phyloP scores from a whole-genome alignment of 2,888 invertebrate species.

The Heliconius erato region DNA sequence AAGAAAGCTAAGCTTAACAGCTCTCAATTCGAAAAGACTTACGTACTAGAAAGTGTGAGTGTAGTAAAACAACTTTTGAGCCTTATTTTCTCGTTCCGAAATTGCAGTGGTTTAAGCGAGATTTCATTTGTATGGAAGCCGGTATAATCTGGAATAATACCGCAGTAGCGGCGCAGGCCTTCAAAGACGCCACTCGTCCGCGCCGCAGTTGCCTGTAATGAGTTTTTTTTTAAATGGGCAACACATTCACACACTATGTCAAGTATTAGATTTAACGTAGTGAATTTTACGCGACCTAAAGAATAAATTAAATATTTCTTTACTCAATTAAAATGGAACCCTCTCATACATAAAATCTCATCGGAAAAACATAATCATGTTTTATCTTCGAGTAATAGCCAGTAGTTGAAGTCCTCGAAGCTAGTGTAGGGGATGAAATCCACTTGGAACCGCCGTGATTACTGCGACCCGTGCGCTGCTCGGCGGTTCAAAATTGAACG shows the following conservation, averaged over 20 bases:
- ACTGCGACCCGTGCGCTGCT: slow-evolving; percentile 76
- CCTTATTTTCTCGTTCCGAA: slow-evolving; percentile 84
- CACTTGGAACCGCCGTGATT: slow-evolving; percentile 83
- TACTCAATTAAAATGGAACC: slow-evolving; percentile 45
- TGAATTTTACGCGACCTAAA: slow-evolving; percentile 54
- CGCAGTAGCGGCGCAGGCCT: slow-evolving; percentile 80
- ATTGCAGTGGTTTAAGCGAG: slow-evolving; percentile 85
- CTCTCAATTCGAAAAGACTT: slow-evolving; percentile 71
- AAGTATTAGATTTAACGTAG: slow-evolving; percentile 70
- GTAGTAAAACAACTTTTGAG: slow-evolving; percentile 81
- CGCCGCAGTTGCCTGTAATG: slow-evolving; percentile 82
- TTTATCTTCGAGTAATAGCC: slow-evolving; percentile 62
- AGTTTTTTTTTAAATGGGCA: slow-evolving; percentile 83
- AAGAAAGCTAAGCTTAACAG: slow-evolving; percentile 52
- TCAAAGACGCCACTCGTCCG: slow-evolving; percentile 85
- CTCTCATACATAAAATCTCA: slow-evolving; percentile 1
- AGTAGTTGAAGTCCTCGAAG: slow-evolving; percentile 65
- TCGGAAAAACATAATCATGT: slow-evolving; percentile 54
- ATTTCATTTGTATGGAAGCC: slow-evolving; percentile 85
- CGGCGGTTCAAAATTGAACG: slow-evolving; percentile 83
- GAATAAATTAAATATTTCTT: slow-evolving; percentile 52
- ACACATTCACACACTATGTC: slow-evolving; percentile 79
- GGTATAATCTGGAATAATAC: slow-evolving; percentile 85
- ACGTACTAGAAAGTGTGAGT: slow-evolving; percentile 71
- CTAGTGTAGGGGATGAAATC: slow-evolving; percentile 77